Conservation (phyloP, 2,888 invertebrate species). For the Parasteatoda lunata region DNA sequence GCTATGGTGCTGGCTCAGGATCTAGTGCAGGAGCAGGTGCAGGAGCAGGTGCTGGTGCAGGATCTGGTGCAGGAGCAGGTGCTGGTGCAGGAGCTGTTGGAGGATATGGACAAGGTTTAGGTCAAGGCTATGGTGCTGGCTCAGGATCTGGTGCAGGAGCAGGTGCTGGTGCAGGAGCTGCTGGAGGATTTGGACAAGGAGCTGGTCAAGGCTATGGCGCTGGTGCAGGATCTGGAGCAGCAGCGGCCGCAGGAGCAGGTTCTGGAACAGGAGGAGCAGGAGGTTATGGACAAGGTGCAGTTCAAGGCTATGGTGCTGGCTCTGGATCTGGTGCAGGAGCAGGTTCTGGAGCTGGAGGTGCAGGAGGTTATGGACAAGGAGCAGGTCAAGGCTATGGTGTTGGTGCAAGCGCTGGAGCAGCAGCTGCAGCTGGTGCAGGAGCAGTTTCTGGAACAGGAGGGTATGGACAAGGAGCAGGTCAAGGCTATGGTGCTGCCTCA, state of each 20-base stretch:
- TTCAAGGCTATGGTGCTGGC: not conserved
- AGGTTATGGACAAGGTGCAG: not conserved
- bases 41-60: too few species aligned
- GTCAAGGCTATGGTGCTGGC: too few species aligned
- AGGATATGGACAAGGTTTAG: not conserved
- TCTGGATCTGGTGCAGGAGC: too few species aligned
- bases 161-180: too few species aligned
- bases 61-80: slow-evolving; percentile 3
- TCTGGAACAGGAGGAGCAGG: not conserved
- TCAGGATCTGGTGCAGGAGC: too few species aligned
- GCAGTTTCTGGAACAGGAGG: not conserved
- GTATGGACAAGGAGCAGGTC: not conserved
- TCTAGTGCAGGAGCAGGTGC: too few species aligned
- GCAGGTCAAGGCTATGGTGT: not conserved
- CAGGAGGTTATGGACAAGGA: not conserved
- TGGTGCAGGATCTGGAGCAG: too few species aligned
- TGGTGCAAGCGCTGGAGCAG: too few species aligned
- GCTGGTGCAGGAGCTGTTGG: not conserved
- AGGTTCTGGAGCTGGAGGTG: not conserved
- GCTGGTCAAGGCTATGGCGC: too few species aligned
- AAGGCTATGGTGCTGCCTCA: not conserved
- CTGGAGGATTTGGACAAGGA: too few species aligned
- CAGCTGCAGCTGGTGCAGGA: not conserved
- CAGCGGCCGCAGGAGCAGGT: too few species aligned
- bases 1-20: too few species aligned